Percentiles rank a stretch among this genome's conserved stretches.
Conservation (phyloP, 1,140 invertebrate species). For the Lucilia cuprina region DNA sequence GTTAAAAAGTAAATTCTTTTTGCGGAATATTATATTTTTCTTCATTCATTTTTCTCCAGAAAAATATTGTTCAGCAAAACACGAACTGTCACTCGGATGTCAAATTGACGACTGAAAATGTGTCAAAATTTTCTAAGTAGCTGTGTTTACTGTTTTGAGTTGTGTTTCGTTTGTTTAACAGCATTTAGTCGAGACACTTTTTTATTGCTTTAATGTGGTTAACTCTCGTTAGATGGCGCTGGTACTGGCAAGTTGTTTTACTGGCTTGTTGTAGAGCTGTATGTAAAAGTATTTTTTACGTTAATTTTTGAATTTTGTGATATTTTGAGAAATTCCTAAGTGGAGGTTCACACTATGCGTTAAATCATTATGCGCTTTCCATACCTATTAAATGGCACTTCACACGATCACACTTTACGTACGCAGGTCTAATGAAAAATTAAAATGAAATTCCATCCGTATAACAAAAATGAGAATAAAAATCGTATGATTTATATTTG, state of each 20-base stretch:
- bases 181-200: neutral
- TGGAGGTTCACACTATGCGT: no score
- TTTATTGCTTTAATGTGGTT: neutral
- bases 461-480: no score
- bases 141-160: neutral
- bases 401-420: no score
- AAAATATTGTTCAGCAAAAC: conserved; percentile 27
- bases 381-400: no score
- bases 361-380: no score
- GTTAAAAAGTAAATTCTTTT: neutral
- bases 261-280: neutral
- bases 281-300: neutral
- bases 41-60: neutral
- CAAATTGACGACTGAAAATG: conserved; percentile 28
- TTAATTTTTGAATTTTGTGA: neutral
- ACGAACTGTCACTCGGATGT: conserved; percentile 34
- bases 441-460: no score
- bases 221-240: neutral
- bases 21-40: conserved; percentile 23
- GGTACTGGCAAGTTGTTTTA: neutral
- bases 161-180: neutral
- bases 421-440: no score
- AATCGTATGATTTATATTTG: no score
- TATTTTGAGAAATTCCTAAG: neutral
- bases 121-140: neutral